Conservation (phyloP, 2,113 vertebrate species). For the Alethe diademata region DNA sequence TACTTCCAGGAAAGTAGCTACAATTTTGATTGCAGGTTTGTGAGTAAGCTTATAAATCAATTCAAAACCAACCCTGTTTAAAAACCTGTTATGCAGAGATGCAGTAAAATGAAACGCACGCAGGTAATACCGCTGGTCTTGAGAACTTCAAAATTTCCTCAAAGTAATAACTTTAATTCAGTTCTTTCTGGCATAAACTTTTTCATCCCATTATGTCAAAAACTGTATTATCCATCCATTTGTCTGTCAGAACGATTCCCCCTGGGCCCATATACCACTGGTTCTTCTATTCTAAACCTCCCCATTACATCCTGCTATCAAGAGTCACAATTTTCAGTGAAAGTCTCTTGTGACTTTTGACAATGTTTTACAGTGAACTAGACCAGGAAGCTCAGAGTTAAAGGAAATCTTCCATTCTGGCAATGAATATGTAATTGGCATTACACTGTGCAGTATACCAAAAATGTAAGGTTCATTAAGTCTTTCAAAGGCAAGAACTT, state of each 20-base stretch:
- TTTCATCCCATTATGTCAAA: constrained; percentile 85
- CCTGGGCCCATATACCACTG: constrained; percentile 74
- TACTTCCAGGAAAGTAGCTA: constrained; percentile 58
- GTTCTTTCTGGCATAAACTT: constrained; percentile 83
- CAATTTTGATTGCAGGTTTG: constrained; percentile 49
- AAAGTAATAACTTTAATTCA: constrained; percentile 83
- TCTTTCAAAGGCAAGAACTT: constrained; percentile 79
- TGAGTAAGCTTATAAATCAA: constrained; percentile 64
- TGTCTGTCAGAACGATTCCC: constrained; percentile 83
- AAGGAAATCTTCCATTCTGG: constrained; percentile 80
- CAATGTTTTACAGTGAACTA: constrained; percentile 82
- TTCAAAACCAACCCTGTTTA: constrained; percentile 42
- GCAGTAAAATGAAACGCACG: constrained; percentile 53
- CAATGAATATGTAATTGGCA: constrained; percentile 86
- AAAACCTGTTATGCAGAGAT: constrained; percentile 60
- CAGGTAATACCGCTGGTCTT: constrained; percentile 62
- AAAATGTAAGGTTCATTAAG: constrained; percentile 87
- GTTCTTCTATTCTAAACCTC: constrained; percentile 76
- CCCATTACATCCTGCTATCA: constrained; percentile 79
- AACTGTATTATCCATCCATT: constrained; percentile 84
- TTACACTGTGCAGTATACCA: constrained; percentile 80
- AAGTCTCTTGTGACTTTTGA: constrained; percentile 84
- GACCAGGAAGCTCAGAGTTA: constrained; percentile 81
- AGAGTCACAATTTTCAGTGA: constrained; percentile 80
- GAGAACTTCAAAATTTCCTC: constrained; percentile 78